Evolutionary conservation across 1,140 invertebrate genomes (phyloP), one percentile per base, ranked within the genome.

Genomic region (Contarinia nasturtii): DNA sequence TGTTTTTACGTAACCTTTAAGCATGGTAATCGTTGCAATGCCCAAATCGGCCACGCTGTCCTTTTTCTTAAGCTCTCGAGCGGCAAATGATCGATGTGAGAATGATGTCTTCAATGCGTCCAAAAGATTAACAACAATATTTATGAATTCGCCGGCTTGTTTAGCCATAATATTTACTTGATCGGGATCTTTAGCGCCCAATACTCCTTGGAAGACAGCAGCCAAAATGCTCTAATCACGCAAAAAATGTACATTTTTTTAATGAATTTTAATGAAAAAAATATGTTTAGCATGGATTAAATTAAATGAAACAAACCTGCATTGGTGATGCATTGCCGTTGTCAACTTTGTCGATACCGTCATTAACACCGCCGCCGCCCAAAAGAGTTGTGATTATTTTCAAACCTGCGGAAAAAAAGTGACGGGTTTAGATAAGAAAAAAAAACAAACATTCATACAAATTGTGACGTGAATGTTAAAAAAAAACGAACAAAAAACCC

Each of bases 131-230:
- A 89, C 79, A 19, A 89, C 82, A 64, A 92, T 86, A 69, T 82
- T 86, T 66, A 90, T 86, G 66, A 90, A 86, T 86, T 91, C 84
- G 66, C 84, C 82, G 65, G 86, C 85, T 70, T 91, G 86, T 71
- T 87, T 87, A 69, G 85, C 86, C 80, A 89, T 86, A 65, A 78
- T 79, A 67, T 83, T 78, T 59, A 88, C 80, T 69, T 86, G 83
- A 65, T 85, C 79, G 57, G 83, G 82, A 72, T 90, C 80, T 75
- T 82, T 82, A 65, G 80, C 76, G 71, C 86, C 85, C 65, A 89
- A 76, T 69, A 89, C 73, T 65, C 82, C 78, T 59, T 82, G 82
- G 67, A 91, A 76, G 64, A 90, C 79, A 66, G 82, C 82, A 61
- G 83, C 80, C 75, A 91, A 79, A 70, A 90, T 78, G 67, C 80